Percentiles rank a stretch among this genome's conserved stretches.
These are phyloP conservation scores for Mesembrinibis cayennensis DNA, from an alignment of 2,113 vertebrate genomes.

Conservation along the genomic window DNA sequence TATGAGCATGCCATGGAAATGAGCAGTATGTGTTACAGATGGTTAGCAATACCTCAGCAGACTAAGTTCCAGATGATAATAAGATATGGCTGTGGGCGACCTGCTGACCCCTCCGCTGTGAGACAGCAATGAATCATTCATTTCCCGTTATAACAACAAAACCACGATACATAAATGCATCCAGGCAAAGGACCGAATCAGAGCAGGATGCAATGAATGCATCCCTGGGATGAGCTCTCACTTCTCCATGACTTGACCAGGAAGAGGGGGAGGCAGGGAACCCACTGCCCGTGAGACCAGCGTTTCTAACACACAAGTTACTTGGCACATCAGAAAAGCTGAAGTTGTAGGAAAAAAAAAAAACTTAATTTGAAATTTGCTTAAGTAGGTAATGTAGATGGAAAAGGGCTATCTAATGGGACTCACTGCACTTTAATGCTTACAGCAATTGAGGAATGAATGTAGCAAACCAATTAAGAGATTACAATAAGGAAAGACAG, in stretches of 20 bases:
- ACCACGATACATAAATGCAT: background rate
- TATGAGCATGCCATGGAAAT: background rate
- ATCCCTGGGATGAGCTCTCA: background rate
- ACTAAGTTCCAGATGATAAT: background rate
- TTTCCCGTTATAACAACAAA: background rate
- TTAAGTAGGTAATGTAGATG: background rate
- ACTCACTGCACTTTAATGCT: background rate
- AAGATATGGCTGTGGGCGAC: background rate
- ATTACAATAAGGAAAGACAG: background rate
- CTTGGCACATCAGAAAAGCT: background rate
- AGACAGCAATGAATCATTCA: slow-evolving; percentile 29
- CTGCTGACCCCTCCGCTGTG: background rate
- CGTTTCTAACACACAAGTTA: background rate
- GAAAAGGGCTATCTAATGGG: background rate
- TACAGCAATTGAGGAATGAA: background rate
- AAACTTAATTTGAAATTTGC: background rate
- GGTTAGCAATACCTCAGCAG: background rate
- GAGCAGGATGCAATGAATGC: background rate
- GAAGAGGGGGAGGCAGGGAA: background rate
- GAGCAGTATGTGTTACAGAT: background rate
- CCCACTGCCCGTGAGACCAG: background rate
- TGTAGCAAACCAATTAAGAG: background rate
- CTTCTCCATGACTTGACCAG: background rate
- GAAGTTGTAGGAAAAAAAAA: background rate
- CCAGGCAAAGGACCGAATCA: background rate